These are phyloP conservation scores for Holacanthus passer DNA, from an alignment of 2,113 vertebrate genomes.

Conservation along the genomic window DNA sequence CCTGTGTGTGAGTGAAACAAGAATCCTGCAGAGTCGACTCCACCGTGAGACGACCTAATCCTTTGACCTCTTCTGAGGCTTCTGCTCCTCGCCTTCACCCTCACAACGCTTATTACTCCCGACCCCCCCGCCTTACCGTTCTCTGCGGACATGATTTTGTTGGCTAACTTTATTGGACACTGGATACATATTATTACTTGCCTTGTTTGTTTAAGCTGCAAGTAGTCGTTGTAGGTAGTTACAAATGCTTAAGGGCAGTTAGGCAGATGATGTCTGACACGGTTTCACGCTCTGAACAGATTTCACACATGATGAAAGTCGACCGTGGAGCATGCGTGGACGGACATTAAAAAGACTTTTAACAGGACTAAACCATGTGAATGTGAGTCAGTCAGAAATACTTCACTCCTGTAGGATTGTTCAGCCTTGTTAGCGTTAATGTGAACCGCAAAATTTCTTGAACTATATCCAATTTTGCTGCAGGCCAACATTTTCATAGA, in stretches of 20 bases:
- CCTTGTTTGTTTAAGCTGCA: conserved; percentile 27
- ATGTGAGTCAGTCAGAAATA: not conserved
- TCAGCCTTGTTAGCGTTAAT: not conserved
- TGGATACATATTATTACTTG: conserved; percentile 28
- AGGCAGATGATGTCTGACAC: conserved; percentile 27
- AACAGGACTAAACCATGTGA: conserved; percentile 12
- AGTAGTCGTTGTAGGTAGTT: conserved; percentile 18
- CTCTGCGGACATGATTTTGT: conserved; percentile 22
- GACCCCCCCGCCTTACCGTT: conserved; percentile 6
- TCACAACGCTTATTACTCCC: conserved; percentile 8
- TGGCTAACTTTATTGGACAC: conserved; percentile 32
- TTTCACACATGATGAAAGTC: conserved; percentile 53
- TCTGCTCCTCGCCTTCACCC: not conserved
- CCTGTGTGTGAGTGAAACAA: conserved; percentile 10
- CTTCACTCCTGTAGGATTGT: not conserved
- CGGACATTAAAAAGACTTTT: not conserved
- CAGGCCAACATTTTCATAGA: not conserved
- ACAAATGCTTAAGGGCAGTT: conserved; percentile 23
- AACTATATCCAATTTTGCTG: not conserved
- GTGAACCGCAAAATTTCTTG: not conserved
- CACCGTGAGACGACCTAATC: conserved; percentile 26
- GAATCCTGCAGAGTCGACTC: conserved; percentile 1
- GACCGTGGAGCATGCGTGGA: not conserved
- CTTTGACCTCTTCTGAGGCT: conserved; percentile 32
- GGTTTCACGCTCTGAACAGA: conserved; percentile 32